phyloP scores from a whole-genome alignment of 2,888 invertebrate species.

The Octodonta nipae region DNA sequence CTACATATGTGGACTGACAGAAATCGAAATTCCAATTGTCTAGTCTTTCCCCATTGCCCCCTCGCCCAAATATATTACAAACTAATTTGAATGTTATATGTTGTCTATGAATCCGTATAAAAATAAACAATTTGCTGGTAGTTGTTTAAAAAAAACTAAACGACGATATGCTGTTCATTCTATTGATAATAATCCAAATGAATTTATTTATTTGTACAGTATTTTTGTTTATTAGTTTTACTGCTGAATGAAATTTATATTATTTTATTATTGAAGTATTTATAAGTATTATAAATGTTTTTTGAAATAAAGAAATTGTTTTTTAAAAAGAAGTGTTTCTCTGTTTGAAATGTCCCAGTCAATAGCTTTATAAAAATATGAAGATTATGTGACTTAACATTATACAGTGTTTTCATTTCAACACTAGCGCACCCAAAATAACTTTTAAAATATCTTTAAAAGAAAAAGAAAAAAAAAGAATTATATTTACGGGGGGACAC shows the following conservation, averaged over 20 bases:
- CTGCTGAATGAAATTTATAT: slow-evolving; percentile 26
- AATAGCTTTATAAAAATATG: no score
- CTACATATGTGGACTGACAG: no score
- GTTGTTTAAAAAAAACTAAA: slow-evolving; percentile 24
- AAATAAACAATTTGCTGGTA: slow-evolving; percentile 28
- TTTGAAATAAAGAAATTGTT: slow-evolving; percentile 38
- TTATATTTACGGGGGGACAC: no score
- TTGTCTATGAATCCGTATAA: slow-evolving; percentile 30
- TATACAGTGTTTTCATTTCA: no score
- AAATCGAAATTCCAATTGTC: no score
- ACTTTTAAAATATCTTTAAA: no score
- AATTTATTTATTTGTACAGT: slow-evolving; percentile 26
- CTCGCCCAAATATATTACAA: slow-evolving; percentile 8
- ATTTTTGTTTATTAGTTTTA: slow-evolving; percentile 26
- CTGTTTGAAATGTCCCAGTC: no score
- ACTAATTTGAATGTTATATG: slow-evolving; percentile 35
- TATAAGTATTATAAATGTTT: slow-evolving; percentile 36
- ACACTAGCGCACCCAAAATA: no score
- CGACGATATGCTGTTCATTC: slow-evolving; percentile 24
- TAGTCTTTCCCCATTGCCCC: not conserved
- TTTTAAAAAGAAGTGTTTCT: no score
- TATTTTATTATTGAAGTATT: slow-evolving; percentile 21
- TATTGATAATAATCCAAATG: slow-evolving; percentile 12
- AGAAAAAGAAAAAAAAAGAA: no score
- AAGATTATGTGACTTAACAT: no score